These are phyloP conservation scores for Lepidurus packardi DNA, from an alignment of 1,140 invertebrate species.

Conservation along the genomic window DNA sequence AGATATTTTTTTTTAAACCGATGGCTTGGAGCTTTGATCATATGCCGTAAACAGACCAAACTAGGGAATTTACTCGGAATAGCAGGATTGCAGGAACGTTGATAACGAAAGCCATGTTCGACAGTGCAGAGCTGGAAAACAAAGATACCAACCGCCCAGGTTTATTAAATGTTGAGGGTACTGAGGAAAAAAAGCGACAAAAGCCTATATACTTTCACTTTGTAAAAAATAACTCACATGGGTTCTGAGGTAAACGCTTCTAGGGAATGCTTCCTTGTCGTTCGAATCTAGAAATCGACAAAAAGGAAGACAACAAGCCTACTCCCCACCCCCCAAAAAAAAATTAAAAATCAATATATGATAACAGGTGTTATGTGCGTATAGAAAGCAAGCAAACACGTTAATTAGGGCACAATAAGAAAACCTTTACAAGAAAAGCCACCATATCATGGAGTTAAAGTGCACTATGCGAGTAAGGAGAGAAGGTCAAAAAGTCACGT, in stretches of 20 bases:
- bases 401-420: background rate
- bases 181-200: background rate
- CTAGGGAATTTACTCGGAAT: background rate
- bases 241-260: too few relatives aligned
- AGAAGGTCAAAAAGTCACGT: slow-evolving; percentile 5
- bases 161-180: background rate
- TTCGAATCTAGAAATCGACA: too few relatives aligned
- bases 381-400: background rate
- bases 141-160: background rate
- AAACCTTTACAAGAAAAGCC: background rate
- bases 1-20: background rate
- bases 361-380: background rate
- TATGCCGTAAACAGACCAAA: too few relatives aligned
- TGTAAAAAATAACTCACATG: background rate
- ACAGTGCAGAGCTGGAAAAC: background rate
- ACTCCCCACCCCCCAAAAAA: too few relatives aligned
- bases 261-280: too few relatives aligned
- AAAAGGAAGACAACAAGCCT: too few relatives aligned
- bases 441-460: too few relatives aligned
- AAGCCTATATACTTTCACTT: slow-evolving; percentile 3
- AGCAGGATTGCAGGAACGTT: background rate
- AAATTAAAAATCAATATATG: background rate
- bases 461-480: background rate
- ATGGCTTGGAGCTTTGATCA: background rate
- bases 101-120: background rate